phyloP scores from a whole-genome alignment of 2,113 vertebrate genomes.

The Bungarus multicinctus region DNA sequence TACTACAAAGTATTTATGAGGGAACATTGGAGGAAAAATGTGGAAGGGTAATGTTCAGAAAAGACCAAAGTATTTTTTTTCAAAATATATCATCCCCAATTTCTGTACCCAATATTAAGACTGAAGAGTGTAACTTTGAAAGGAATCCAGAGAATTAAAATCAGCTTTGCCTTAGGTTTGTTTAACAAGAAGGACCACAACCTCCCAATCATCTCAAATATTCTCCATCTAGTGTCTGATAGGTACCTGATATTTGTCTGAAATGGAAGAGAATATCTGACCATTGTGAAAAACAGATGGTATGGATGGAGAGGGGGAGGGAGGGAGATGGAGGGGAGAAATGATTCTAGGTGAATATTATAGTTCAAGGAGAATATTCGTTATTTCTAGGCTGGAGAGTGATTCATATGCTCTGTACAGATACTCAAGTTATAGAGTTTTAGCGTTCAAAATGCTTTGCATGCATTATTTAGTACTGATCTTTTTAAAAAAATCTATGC shows the following conservation, averaged over 20 bases:
- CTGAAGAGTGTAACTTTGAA: background rate
- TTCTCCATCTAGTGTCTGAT: background rate
- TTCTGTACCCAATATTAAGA: background rate
- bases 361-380: background rate
- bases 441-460: background rate
- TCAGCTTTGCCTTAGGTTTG: background rate
- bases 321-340: fast-evolving
- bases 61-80: background rate
- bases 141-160: background rate
- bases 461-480: background rate
- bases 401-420: background rate
- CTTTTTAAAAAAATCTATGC: background rate
- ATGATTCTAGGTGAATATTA: background rate
- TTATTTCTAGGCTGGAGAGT: background rate
- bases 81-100: background rate
- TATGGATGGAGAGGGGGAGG: background rate
- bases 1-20: background rate
- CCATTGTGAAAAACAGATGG: background rate
- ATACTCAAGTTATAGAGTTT: background rate
- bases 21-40: background rate
- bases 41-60: background rate
- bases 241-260: background rate
- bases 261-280: background rate
- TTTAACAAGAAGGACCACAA: background rate
- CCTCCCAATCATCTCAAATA: background rate